A percentile compares a stretch with the other conserved stretches of the same genome.
phyloP scores from a whole-genome alignment of 2,888 invertebrate genomes.

The Hydropsyche betteni region DNA sequence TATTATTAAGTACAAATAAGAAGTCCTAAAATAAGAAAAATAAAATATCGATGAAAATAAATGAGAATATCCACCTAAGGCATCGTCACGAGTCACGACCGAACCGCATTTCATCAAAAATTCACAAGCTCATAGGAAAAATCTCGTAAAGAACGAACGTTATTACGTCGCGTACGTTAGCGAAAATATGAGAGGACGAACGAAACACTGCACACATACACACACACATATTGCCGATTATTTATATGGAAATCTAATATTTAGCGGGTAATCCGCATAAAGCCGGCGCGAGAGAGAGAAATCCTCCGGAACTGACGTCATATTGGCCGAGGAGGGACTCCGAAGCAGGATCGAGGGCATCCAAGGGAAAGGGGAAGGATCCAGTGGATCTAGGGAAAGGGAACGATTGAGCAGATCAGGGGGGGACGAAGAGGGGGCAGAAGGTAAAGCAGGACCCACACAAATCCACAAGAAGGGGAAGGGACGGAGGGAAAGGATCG shows the following conservation, averaged over 20 bases:
- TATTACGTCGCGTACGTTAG: too few species aligned
- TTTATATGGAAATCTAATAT: constrained; percentile 28
- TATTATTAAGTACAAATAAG: too few species aligned
- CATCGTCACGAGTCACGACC: too few species aligned
- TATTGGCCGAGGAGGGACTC: neutral
- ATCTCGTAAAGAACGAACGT: too few species aligned
- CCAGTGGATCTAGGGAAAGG: neutral
- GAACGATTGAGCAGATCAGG: neutral
- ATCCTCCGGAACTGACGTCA: constrained; percentile 17
- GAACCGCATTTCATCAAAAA: too few species aligned
- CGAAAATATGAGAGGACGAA: too few species aligned
- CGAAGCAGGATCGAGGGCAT: neutral
- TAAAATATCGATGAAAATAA: too few species aligned
- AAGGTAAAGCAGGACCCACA: too few species aligned
- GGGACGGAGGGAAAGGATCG: neutral
- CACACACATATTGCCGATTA: neutral
- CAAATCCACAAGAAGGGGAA: neutral
- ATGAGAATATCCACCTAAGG: too few species aligned
- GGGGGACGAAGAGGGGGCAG: neutral
- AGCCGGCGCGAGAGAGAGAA: neutral
- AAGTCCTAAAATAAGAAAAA: too few species aligned
- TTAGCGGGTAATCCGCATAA: constrained; percentile 13
- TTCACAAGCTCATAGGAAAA: too few species aligned
- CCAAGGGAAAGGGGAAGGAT: neutral
- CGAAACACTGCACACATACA: too few species aligned